phyloP scores from a whole-genome alignment of 37 sponge, comb jelly and placozoan species.

The Mnemiopsis leidyi region DNA sequence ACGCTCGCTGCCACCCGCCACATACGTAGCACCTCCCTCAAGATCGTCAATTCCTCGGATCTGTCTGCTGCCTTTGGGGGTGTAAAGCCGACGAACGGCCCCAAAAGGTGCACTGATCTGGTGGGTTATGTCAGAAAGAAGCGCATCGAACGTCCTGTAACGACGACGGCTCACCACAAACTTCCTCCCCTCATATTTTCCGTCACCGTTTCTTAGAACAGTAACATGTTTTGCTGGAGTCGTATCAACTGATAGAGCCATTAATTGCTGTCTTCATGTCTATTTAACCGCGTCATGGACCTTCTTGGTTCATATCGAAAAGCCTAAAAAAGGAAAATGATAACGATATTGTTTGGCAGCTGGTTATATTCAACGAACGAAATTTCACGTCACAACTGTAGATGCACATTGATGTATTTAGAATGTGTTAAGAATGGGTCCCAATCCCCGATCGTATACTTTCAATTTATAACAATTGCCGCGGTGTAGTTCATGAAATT shows the following conservation, averaged over 20 bases:
- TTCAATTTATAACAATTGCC: too few relatives aligned
- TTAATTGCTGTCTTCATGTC: background rate
- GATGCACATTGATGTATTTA: too few relatives aligned
- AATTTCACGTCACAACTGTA: too few relatives aligned
- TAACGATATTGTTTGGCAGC: too few relatives aligned
- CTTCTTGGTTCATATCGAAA: background rate
- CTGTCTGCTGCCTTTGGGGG: constrained; percentile 57
- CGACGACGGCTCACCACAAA: constrained; percentile 22
- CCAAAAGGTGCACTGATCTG: constrained; percentile 60
- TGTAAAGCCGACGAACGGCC: constrained; percentile 49
- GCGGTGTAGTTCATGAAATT: too few relatives aligned
- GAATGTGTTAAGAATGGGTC: too few relatives aligned
- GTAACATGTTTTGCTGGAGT: constrained; percentile 64
- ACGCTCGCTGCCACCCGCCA: constrained; percentile 52
- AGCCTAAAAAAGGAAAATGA: background rate
- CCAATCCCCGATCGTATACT: too few relatives aligned
- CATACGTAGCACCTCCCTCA: constrained; percentile 61
- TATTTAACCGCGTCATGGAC: background rate
- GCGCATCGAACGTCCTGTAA: constrained; percentile 50
- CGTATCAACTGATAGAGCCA: constrained; percentile 63
- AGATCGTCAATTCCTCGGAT: constrained; percentile 27
- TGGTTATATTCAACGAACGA: too few relatives aligned
- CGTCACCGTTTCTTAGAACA: constrained; percentile 50
- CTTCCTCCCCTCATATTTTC: constrained; percentile 51
- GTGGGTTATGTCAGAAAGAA: constrained; percentile 54